These are phyloP conservation scores for Oscheius sp. DNA, from an alignment of 2,888 invertebrate genomes.

Conservation along the genomic window DNA sequence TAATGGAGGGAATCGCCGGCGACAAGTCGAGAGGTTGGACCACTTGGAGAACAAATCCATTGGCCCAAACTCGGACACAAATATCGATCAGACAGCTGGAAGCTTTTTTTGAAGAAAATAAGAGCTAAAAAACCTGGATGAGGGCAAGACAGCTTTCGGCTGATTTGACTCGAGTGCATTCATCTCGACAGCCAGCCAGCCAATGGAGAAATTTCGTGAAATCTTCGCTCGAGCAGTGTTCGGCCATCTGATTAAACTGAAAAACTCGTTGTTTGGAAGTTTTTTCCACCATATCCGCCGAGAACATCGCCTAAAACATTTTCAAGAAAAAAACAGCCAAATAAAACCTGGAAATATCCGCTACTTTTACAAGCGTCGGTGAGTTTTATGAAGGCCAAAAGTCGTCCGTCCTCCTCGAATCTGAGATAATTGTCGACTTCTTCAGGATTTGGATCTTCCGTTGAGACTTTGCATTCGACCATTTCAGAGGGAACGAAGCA, in stretches of 20 bases:
- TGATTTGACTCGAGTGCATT: slow-evolving; percentile 34
- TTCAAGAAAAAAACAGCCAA: background rate
- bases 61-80: slow-evolving; percentile 51
- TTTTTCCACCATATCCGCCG: slow-evolving; percentile 56
- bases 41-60: slow-evolving; percentile 49
- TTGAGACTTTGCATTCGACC: slow-evolving; percentile 6
- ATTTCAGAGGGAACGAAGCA: slow-evolving; percentile 34
- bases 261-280: slow-evolving; percentile 47
- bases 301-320: slow-evolving; percentile 57
- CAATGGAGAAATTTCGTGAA: slow-evolving; percentile 57
- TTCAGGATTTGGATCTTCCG: slow-evolving; percentile 6
- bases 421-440: background rate
- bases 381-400: slow-evolving; percentile 46
- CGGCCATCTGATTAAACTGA: slow-evolving; percentile 42
- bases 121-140: slow-evolving; percentile 41
- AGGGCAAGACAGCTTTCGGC: slow-evolving; percentile 50
- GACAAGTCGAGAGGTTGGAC: slow-evolving; percentile 47
- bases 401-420: slow-evolving; percentile 30
- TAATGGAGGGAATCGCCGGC: slow-evolving; percentile 48
- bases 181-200: slow-evolving; percentile 46
- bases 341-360: slow-evolving; percentile 53
- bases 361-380: slow-evolving; percentile 45
- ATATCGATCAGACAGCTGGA: slow-evolving; percentile 65
- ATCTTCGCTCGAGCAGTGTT: slow-evolving; percentile 45
- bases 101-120: background rate